Percentiles rank a stretch among this genome's conserved stretches.
Conservation (phyloP, 64 coral and sea anemone genomes). For the Anthopleura sola region DNA sequence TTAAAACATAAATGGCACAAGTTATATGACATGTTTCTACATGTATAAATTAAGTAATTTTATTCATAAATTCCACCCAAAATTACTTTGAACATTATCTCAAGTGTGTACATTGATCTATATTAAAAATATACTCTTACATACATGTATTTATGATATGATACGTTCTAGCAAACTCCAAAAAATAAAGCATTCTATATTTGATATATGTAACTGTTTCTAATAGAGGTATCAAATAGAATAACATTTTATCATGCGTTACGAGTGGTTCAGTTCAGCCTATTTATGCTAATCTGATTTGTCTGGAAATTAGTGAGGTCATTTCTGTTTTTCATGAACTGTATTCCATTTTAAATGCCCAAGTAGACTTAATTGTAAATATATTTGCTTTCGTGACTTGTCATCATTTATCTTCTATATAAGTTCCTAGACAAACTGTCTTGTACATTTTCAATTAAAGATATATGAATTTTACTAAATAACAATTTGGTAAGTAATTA, state of each 20-base stretch:
- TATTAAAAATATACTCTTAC: too few species aligned
- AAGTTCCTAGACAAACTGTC: background rate
- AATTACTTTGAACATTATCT: too few species aligned
- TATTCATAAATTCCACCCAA: too few species aligned
- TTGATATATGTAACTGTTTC: background rate
- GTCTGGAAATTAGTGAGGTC: background rate
- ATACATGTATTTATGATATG: too few species aligned
- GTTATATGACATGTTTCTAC: too few species aligned
- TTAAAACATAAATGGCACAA: background rate
- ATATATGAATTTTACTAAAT: constrained; percentile 8
- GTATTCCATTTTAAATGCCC: background rate
- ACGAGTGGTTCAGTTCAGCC: too few species aligned
- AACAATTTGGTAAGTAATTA: background rate
- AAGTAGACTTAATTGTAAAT: background rate
- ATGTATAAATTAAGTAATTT: too few species aligned
- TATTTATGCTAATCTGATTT: background rate
- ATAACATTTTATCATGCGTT: background rate
- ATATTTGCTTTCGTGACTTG: background rate
- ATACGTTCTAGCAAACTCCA: too few species aligned
- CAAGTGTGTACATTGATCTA: too few species aligned
- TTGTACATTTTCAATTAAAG: background rate
- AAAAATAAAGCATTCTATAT: background rate
- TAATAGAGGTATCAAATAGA: background rate
- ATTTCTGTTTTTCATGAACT: background rate
- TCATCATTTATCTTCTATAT: background rate